Conservation (phyloP, 2,113 vertebrate genomes). For the Formicarius rufipectus region DNA sequence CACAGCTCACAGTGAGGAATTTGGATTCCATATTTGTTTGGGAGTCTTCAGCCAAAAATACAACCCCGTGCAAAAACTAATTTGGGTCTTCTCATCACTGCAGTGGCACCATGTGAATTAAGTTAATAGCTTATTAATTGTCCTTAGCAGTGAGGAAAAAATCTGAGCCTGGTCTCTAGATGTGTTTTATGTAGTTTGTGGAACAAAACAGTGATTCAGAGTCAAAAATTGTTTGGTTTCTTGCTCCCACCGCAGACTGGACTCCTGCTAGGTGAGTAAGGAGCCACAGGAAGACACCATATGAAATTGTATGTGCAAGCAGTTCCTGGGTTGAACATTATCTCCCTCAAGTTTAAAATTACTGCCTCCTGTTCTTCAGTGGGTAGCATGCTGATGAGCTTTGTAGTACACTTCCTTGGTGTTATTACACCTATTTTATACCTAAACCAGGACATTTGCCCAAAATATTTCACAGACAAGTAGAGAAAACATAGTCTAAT, state of each 20-base stretch:
- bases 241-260: not conserved
- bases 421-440: not conserved
- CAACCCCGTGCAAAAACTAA: rapidly evolving
- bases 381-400: not conserved
- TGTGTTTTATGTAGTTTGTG: not conserved
- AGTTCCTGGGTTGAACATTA: not conserved
- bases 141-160: not conserved
- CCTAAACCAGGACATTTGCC: not conserved
- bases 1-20: not conserved
- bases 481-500: not conserved
- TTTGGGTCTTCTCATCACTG: not conserved
- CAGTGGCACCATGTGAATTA: not conserved
- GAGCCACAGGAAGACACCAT: not conserved
- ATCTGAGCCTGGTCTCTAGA: not conserved
- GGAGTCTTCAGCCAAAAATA: not conserved
- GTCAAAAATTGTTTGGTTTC: not conserved
- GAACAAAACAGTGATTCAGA: not conserved
- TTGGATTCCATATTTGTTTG: not conserved
- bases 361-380: not conserved
- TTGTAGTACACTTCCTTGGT: not conserved
- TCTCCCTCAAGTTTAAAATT: not conserved
- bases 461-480: not conserved
- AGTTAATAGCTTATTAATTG: not conserved
- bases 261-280: not conserved
- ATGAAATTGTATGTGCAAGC: not conserved